These are phyloP conservation scores for Epizoanthus illoricatus DNA, from an alignment of 92 coral and sea anemone genomes.

Conservation along the genomic window DNA sequence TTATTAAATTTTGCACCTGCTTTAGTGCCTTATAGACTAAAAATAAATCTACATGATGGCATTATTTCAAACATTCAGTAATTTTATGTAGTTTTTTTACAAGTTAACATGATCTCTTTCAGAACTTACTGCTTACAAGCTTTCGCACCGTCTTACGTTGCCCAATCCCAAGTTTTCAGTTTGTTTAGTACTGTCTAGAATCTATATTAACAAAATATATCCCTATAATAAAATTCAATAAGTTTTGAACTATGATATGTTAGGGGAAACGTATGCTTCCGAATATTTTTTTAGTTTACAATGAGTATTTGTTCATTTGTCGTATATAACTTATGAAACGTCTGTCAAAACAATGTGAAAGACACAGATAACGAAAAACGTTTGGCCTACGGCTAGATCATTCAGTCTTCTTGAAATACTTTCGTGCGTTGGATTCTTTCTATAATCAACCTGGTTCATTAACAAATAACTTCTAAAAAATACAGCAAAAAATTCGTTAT, in stretches of 20 bases:
- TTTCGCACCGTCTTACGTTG: too few relatives aligned
- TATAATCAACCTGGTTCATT: too few relatives aligned
- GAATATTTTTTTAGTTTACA: not conserved
- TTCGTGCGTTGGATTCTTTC: too few relatives aligned
- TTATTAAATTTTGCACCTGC: constrained; percentile 14
- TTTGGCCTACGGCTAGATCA: not conserved
- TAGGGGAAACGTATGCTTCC: not conserved
- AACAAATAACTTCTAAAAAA: too few relatives aligned
- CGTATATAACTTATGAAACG: not conserved
- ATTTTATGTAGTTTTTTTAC: too few relatives aligned
- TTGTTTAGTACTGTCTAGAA: not conserved
- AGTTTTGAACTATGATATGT: not conserved
- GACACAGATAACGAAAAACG: not conserved
- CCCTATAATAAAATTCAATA: not conserved
- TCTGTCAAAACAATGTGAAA: constrained; percentile 9
- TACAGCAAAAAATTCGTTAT: too few relatives aligned
- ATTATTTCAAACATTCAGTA: too few relatives aligned
- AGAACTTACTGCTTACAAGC: too few relatives aligned
- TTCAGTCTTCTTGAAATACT: too few relatives aligned
- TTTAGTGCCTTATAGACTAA: not conserved
- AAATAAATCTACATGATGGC: too few relatives aligned
- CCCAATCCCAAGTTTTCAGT: not conserved
- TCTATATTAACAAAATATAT: not conserved
- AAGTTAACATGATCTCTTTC: too few relatives aligned
- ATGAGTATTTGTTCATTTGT: not conserved